Conservation (phyloP, 2,888 invertebrate species). For the Lissocephala sabroskyi region DNA sequence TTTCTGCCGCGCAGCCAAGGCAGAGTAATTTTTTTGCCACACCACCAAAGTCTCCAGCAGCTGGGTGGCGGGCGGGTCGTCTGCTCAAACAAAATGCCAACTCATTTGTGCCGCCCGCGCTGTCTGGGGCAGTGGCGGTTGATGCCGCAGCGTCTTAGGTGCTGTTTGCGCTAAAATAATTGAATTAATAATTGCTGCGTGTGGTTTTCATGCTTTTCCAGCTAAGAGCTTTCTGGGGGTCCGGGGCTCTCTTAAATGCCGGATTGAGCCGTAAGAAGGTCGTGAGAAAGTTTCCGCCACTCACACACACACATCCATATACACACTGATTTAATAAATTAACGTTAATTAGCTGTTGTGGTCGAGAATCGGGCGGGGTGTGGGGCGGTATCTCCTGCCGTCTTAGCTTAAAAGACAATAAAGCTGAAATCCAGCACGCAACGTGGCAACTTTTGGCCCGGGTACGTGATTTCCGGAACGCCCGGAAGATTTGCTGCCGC, state of each 20-base stretch:
- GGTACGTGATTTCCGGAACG: constrained; percentile 66
- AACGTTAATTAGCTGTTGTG: constrained; percentile 70
- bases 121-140: constrained; percentile 2
- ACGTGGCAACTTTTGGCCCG: constrained; percentile 51
- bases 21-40: constrained; percentile 18
- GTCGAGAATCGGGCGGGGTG: constrained; percentile 18
- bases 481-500: constrained; percentile 47
- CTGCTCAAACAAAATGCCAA: constrained; percentile 35
- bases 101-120: constrained; percentile 47
- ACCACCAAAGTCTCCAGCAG: neutral
- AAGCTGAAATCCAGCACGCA: constrained; percentile 47
- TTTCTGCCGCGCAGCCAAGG: constrained; percentile 42
- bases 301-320: constrained; percentile 13
- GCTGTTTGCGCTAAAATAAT: constrained; percentile 69
- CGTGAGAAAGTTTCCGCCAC: constrained; percentile 52
- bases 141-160: constrained; percentile 43
- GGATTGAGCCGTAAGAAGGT: constrained; percentile 26
- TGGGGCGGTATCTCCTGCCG: constrained; percentile 15
- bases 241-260: too few species aligned
- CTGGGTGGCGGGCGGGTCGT: neutral
- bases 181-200: constrained; percentile 71
- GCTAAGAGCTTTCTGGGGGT: constrained; percentile 46
- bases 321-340: constrained; percentile 70
- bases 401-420: constrained; percentile 51
- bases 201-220: constrained; percentile 69